Evolutionary conservation across 2,888 invertebrate genomes (phyloP).

Genomic region (Crossocerus cetratus): DNA sequence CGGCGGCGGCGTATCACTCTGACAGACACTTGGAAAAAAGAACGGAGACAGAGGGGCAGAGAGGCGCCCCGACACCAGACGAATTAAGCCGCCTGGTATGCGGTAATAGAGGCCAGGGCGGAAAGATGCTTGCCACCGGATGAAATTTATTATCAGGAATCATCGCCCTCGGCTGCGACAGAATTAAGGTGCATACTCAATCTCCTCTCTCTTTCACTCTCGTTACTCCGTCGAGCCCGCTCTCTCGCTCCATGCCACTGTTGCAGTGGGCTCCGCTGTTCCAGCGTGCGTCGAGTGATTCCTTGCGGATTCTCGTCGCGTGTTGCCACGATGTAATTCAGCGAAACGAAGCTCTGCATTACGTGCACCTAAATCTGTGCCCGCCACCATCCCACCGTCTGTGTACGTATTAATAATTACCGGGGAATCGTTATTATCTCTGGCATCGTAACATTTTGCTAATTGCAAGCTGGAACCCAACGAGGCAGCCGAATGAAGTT

Average conservation of each 20-base stretch:
- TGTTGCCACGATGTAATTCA: slow-evolving; percentile 28
- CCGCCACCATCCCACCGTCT: neutral
- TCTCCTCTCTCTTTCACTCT: slow-evolving; percentile 10
- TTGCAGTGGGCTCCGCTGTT: slow-evolving; percentile 5
- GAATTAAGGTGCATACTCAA: slow-evolving; percentile 29
- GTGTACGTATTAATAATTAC: slow-evolving; percentile 30
- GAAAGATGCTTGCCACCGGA: slow-evolving; percentile 10
- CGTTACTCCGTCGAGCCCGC: no score
- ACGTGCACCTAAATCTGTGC: slow-evolving; percentile 29
- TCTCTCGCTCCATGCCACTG: neutral
- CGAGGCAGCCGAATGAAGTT: neutral
- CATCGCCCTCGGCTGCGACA: slow-evolving; percentile 16
- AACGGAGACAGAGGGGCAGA: neutral
- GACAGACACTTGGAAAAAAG: neutral
- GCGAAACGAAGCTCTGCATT: slow-evolving; percentile 19
- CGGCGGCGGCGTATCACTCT: slow-evolving; percentile 9
- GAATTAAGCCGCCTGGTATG: slow-evolving; percentile 25
- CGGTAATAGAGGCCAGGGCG: slow-evolving; percentile 23
- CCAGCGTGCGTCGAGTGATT: neutral
- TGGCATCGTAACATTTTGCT: slow-evolving; percentile 4
- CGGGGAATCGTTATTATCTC: slow-evolving; percentile 11
- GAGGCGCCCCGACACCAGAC: slow-evolving; percentile 4
- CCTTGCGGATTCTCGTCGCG: slow-evolving; percentile 20
- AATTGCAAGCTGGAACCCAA: slow-evolving; percentile 12
- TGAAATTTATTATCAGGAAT: slow-evolving; percentile 37